Evolutionary conservation across 2,888 invertebrate species (phyloP), one percentile per base, ranked within the genome.

Genomic region (Mesorhabditis spiculigera): DNA sequence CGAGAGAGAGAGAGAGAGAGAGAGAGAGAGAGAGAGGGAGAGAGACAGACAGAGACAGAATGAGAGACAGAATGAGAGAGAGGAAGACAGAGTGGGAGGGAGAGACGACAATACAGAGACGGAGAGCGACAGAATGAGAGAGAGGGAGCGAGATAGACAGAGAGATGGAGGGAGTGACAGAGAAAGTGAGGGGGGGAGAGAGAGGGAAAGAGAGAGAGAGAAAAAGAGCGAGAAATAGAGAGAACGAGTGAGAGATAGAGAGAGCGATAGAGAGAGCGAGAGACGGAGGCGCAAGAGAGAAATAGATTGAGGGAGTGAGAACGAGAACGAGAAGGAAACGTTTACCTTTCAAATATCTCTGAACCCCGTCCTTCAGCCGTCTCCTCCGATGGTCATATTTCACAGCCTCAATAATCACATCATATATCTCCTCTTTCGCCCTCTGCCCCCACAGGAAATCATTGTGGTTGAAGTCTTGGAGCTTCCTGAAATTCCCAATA

Each of bases 361-460:
- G 63, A 43, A 78, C 43, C 42, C 71, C 73, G 42, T 72, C 68
- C 58, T 76, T 75, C 5, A 76, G 58, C 62, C 73, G 69, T 41
- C 76, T 50, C 66, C 75, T 67, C 61, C 76, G 61, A 45, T 71
- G 71, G 66, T 78, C 79, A 45, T 76, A 63, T 45, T 73, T 73
- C 42, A 83, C 82, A 8, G 75, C 78, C 61, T 74, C 70, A 28
- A 81, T 77, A 42, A 85, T 85, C 44, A 79, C 78, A 43, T 77
- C 73, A 75, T 85, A 85, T 13, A 85, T 79, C 64, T 82, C 77
- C 58, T 76, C 74, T 0, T 76, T 68, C 1, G 85, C 85, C 64
- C 81, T 73, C 71, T 86, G 73, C 65, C 86, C 86, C 83, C 84
- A 85, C 63, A 86, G 73, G 75, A 86, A 85, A 69, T 85, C 86